phyloP scores from a whole-genome alignment of 2,113 vertebrate species.

The Larimichthys crocea region DNA sequence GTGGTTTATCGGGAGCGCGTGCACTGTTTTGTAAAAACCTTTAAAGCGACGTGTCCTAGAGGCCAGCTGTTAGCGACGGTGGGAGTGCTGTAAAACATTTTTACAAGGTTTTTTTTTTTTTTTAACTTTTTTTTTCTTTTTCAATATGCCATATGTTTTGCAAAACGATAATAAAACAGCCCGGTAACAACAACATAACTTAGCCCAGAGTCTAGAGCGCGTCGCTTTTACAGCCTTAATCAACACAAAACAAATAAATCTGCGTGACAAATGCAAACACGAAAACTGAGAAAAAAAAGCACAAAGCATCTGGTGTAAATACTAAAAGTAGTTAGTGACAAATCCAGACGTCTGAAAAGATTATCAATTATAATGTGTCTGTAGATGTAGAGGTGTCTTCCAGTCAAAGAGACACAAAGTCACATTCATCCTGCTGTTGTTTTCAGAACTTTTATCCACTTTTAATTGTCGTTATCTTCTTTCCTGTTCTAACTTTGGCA shows the following conservation, averaged over 20 bases:
- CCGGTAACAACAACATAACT: constrained; percentile 2
- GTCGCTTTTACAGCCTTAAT: constrained; percentile 19
- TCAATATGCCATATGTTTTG: constrained; percentile 28
- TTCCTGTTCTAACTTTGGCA: not conserved
- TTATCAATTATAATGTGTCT: not conserved
- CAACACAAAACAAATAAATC: constrained; percentile 33
- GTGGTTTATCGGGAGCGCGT: not conserved
- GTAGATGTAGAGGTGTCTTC: not conserved
- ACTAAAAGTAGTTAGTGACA: not conserved
- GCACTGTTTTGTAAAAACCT: not conserved
- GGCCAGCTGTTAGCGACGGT: constrained; percentile 4
- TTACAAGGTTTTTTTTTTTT: not conserved
- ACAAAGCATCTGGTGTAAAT: not conserved
- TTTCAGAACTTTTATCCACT: not conserved
- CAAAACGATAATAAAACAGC: not conserved
- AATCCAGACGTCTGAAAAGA: not conserved
- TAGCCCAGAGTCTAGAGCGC: not conserved
- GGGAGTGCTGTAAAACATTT: not conserved
- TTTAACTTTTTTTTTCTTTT: not conserved
- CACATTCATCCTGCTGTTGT: not conserved
- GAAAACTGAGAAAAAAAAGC: not conserved
- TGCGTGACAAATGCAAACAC: not conserved
- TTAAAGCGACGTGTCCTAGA: not conserved
- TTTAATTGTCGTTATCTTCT: not conserved
- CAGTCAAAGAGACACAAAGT: not conserved